Base-by-base conservation (phyloP, 1,140 invertebrate species). In the Danaus plexippus region DNA sequence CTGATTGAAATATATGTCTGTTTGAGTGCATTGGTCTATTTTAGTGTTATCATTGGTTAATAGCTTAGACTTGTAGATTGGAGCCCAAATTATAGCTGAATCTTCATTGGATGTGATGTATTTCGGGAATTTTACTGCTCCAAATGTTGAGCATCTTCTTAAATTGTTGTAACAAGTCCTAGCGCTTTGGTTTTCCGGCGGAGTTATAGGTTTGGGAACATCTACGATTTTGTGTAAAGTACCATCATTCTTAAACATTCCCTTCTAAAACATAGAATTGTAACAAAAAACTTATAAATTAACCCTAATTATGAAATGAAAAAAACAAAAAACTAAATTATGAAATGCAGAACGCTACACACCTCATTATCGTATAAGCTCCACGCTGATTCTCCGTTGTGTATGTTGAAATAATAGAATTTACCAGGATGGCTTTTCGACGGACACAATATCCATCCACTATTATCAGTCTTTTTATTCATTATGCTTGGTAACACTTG, bases 391-490 rank as follows among this genome's bases (percentile, higher is more conserved):
- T 73, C 72, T 8, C 77, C 77, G 52, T 54, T 80, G 9, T 43
- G 1, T 3, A 74, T 59, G 54, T 82, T 82, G 50, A 78, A 82
- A 52, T 80, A 80, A 52, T 82, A 82, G 61, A 68, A 75, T 67
- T 80, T 78, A 11, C 73, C 74, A 18, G 75, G 79, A 53, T 67
- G 71, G 41, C 61, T 72, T 61, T 74, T 78, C 0, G 75, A 78
- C 2, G 71, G 72, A 54, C 75, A 78, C 10, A 80, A 53, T 47
- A 77, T 61, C 77, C 77, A 82, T 45, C 63, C 66, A 51, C 1
- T 1, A 15, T 62, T 64, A 47, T 54, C 64, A 54, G 60, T 64
- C 22, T 69, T 71, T 49, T 62, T 71, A 66, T 68, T 66, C 12
- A 46, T 54, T 8, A 32, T 6, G 22, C 22, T 32, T 32, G 22